Evolutionary conservation across 2,888 invertebrate genomes (phyloP), one percentile per base, ranked within the genome.

Genomic region (Thymelicus acteon): DNA sequence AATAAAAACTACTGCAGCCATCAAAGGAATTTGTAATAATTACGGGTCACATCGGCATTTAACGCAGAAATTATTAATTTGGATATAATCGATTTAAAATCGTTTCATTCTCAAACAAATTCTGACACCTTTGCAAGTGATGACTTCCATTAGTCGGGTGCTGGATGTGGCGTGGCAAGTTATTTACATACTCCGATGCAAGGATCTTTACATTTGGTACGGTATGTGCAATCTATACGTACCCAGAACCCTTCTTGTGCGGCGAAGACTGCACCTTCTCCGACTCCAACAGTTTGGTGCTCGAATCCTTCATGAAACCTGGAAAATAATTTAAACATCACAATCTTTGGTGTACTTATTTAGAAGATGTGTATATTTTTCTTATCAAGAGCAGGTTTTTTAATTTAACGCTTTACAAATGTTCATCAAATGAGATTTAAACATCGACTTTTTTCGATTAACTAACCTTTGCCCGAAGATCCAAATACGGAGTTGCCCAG

Each of bases 221-320:
- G 1, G 12, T 44, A n/a, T 40, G 52, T 44, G 4, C 2, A 72
- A 57, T 3, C 37, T 40, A 60, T 71, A 79, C 91, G 87, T 85
- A 93, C 93, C 93, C 93, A 66, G 93, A 93, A 78, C 89, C 83
- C 80, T 93, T 93, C 82, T 93, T 93, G 80, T 92, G 88, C 61
- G 92, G 92, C 10, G 90, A 88, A 3, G 92, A 86, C 68, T 92
- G 91, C 64, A 90, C 78, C 77, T 93, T 93, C 79, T 93, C 93
- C 0, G 92, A 92, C 74, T 93, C 92, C 81, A 93, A 78, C 76
- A 93, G 81, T 79, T 92, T 93, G 76, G 88, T 84, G 82, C 88
- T 92, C 72, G 93, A 90, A 82, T 93, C 92, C 82, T 93, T 93
- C 87, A 91, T 91, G 81, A 90, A 88, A 79, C 92, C 93, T 92